phyloP scores from a whole-genome alignment of 2,113 vertebrate genomes.

The Trachemys scripta region DNA sequence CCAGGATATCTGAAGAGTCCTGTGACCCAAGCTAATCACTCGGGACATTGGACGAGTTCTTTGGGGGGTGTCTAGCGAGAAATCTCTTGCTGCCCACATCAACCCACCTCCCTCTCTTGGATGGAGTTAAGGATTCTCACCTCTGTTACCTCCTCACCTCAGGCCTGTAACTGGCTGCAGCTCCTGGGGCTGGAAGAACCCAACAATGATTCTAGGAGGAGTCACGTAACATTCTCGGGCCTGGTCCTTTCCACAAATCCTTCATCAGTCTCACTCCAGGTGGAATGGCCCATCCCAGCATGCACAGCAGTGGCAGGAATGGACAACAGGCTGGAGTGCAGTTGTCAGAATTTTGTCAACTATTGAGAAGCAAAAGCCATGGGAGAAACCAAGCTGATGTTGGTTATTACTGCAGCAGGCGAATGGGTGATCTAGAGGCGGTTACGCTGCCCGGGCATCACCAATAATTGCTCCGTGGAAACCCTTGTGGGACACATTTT shows the following conservation, averaged over 20 bases:
- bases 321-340: neutral
- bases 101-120: no score
- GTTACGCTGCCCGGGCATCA: neutral
- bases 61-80: no score
- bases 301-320: neutral
- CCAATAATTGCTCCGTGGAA: accelerated
- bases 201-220: neutral
- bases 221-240: no score
- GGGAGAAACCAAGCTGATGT: neutral
- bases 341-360: neutral
- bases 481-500: constrained; percentile 30
- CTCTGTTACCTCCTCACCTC: no score
- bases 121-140: no score
- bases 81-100: no score
- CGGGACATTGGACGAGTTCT: no score
- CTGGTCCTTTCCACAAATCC: neutral
- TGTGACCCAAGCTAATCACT: neutral
- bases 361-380: neutral
- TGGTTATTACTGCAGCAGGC: neutral
- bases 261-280: neutral
- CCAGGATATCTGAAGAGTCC: neutral
- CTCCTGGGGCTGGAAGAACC: neutral
- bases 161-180: neutral
- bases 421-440: neutral
- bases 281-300: neutral